These are phyloP conservation scores for Syrista parreyssii DNA, from an alignment of 2,888 invertebrate species.

Conservation along the genomic window DNA sequence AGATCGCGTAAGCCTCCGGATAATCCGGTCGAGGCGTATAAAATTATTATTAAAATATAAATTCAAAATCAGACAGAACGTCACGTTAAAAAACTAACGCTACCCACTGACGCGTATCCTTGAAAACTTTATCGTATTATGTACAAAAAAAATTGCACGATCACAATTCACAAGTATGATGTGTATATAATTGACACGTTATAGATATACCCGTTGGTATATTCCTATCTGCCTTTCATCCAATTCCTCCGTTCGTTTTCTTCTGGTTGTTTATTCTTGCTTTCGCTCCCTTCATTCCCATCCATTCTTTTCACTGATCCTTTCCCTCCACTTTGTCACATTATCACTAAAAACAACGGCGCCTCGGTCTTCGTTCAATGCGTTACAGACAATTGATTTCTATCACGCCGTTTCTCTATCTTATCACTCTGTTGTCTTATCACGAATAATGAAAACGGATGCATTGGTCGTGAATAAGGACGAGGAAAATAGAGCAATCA, in stretches of 20 bases:
- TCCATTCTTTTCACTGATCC: background rate
- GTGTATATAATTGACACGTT: slow-evolving; percentile 55
- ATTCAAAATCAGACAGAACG: slow-evolving; percentile 33
- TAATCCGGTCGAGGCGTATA: slow-evolving; percentile 20
- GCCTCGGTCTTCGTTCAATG: background rate
- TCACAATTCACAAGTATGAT: slow-evolving; percentile 52
- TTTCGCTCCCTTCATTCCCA: background rate
- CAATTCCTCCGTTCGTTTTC: background rate
- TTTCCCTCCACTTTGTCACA: background rate
- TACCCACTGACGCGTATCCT: slow-evolving; percentile 16
- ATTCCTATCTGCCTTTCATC: background rate
- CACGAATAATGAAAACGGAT: background rate
- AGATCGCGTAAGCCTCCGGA: background rate
- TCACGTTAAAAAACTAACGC: slow-evolving; percentile 30
- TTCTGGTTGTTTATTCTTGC: background rate
- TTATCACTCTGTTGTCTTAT: background rate
- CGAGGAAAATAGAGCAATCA: background rate
- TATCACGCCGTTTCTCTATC: background rate
- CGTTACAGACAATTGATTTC: background rate
- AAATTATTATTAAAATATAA: slow-evolving; percentile 48
- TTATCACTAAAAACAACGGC: background rate
- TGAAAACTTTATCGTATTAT: slow-evolving; percentile 18
- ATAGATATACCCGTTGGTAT: slow-evolving; percentile 15
- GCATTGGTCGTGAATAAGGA: background rate
- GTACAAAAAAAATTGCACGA: slow-evolving; percentile 52